These are phyloP conservation scores for Idaea straminata DNA, from an alignment of 2,888 invertebrate species.

Conservation along the genomic window DNA sequence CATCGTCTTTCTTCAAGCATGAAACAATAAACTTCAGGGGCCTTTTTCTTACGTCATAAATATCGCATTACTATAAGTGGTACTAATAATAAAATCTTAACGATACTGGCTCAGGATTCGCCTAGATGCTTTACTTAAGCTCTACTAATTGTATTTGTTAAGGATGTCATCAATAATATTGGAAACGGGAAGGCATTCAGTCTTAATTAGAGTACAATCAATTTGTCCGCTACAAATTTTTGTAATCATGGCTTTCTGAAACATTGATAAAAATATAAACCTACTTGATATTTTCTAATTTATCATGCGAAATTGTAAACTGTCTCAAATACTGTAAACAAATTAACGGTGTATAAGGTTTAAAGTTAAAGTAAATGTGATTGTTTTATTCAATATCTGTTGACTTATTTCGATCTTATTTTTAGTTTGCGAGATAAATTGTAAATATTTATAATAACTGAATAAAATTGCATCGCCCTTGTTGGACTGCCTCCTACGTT, in stretches of 20 bases:
- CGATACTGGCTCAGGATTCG: slow-evolving; percentile 51
- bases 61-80: slow-evolving; percentile 71
- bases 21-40: slow-evolving; percentile 65
- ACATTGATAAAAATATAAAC: too few species aligned
- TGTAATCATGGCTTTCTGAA: too few species aligned
- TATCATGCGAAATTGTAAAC: too few species aligned
- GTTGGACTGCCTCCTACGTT: slow-evolving; percentile 5
- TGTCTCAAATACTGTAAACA: too few species aligned
- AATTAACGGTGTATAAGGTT: too few species aligned
- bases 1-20: slow-evolving; percentile 58
- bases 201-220: neutral
- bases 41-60: slow-evolving; percentile 64
- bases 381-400: too few species aligned
- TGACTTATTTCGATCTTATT: too few species aligned
- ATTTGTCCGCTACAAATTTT: too few species aligned
- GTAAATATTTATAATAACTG: neutral
- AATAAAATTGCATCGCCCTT: neutral
- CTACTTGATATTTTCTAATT: too few species aligned
- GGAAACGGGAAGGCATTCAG: slow-evolving; percentile 9
- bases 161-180: slow-evolving; percentile 21
- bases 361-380: too few species aligned
- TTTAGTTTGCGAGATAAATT: too few species aligned
- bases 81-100: slow-evolving; percentile 67
- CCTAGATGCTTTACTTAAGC: slow-evolving; percentile 30
- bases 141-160: neutral